phyloP scores from a whole-genome alignment of 2,113 vertebrate species.

The Urocitellus parryii region DNA sequence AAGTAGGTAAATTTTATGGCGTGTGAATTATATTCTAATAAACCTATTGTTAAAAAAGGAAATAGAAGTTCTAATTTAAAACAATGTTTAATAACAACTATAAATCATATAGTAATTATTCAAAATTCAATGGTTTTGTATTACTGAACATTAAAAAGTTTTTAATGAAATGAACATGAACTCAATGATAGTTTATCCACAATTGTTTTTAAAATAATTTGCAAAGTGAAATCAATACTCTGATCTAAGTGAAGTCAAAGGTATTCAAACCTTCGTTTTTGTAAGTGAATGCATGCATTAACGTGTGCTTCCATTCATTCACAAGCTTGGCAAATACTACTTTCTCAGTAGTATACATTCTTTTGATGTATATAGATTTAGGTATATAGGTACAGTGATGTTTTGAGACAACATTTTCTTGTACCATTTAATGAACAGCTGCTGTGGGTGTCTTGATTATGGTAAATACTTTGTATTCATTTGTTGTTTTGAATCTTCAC shows the following conservation, averaged over 20 bases:
- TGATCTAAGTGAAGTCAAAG: background rate
- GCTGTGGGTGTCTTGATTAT: background rate
- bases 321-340: background rate
- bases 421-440: background rate
- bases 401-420: background rate
- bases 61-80: constrained; percentile 56
- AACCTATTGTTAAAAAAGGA: background rate
- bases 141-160: constrained; percentile 31
- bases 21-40: constrained; percentile 48
- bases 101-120: background rate
- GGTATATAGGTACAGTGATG: background rate
- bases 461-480: background rate
- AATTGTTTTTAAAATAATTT: constrained; percentile 17
- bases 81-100: constrained; percentile 56
- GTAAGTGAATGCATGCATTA: background rate
- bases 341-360: background rate
- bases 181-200: background rate
- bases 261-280: background rate
- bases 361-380: background rate
- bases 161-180: background rate
- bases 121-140: constrained; percentile 55
- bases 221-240: background rate
- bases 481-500: background rate
- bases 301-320: background rate
- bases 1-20: constrained; percentile 49